Percentiles rank a stretch among this genome's conserved stretches.
These are phyloP conservation scores for Ectropis grisescens DNA, from an alignment of 1,140 invertebrate genomes.

Conservation along the genomic window DNA sequence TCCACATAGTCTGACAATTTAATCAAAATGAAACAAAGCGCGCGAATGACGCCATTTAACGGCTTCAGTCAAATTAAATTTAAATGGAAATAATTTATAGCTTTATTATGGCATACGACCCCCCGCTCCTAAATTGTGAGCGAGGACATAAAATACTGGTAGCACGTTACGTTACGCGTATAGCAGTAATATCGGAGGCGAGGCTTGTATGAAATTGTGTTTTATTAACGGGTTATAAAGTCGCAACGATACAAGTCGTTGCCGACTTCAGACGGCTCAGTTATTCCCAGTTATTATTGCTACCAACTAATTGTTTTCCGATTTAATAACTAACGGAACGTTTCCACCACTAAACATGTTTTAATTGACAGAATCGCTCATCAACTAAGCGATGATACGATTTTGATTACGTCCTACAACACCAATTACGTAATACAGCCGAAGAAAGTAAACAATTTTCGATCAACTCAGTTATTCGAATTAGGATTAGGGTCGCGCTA, in stretches of 20 bases:
- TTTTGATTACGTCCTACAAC: slow-evolving; percentile 3
- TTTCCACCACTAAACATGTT: slow-evolving; percentile 21
- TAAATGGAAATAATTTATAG: slow-evolving; percentile 64
- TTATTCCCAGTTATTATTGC: slow-evolving; percentile 48
- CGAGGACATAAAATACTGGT: slow-evolving; percentile 54
- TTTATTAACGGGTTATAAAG: slow-evolving; percentile 67
- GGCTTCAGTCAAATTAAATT: slow-evolving; percentile 62
- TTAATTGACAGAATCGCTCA: slow-evolving; percentile 10
- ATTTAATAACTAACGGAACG: slow-evolving; percentile 20
- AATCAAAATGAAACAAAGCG: slow-evolving; percentile 45
- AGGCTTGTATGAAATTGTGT: slow-evolving; percentile 57
- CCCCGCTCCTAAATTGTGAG: slow-evolving; percentile 44
- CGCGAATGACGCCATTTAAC: slow-evolving; percentile 44
- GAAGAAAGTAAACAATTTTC: too few species aligned
- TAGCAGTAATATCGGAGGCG: not conserved
- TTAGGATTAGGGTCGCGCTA: too few species aligned
- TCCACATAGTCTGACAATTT: slow-evolving; percentile 22
- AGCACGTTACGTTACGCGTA: slow-evolving; percentile 17
- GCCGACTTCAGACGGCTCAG: slow-evolving; percentile 48
- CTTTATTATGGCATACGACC: slow-evolving; percentile 60
- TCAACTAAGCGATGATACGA: not conserved
- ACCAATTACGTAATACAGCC: too few species aligned
- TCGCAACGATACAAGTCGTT: slow-evolving; percentile 53
- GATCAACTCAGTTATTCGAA: too few species aligned
- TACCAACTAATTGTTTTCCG: slow-evolving; percentile 51